phyloP scores from a whole-genome alignment of 2,113 vertebrate genomes.

The Indicator indicator region DNA sequence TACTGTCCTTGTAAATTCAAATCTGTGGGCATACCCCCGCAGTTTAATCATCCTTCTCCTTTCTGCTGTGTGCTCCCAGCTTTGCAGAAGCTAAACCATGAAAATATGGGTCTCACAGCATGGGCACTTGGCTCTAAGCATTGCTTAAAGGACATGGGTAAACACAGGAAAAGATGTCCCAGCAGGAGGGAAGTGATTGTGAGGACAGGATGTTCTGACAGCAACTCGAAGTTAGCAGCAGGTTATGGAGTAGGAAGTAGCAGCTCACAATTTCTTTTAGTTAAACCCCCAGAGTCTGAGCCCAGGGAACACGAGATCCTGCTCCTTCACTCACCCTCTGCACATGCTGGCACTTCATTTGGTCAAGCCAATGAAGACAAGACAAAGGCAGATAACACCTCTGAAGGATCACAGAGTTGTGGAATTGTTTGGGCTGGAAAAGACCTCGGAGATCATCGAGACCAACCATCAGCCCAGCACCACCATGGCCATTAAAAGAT shows the following conservation, averaged over 20 bases:
- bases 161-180: conserved; percentile 53
- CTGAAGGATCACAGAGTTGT: not conserved
- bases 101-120: conserved; percentile 51
- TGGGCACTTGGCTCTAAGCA: conserved; percentile 20
- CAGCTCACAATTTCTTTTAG: conserved; percentile 50
- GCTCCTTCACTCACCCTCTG: not conserved
- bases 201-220: conserved; percentile 41
- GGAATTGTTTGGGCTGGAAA: too few species aligned
- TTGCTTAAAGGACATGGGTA: conserved; percentile 50
- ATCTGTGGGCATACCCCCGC: not conserved
- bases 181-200: conserved; percentile 48
- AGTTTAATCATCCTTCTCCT: not conserved
- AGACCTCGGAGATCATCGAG: too few species aligned
- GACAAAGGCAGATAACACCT: not conserved
- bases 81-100: conserved; percentile 18
- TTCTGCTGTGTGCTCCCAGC: not conserved
- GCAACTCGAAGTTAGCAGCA: conserved; percentile 19
- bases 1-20: not conserved
- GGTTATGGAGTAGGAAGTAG: not conserved
- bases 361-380: not conserved
- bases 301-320: not conserved
- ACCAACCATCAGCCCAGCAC: too few species aligned
- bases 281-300: conserved; percentile 37
- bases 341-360: not conserved
- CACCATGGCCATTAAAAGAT: too few species aligned